phyloP scores from a whole-genome alignment of 1,140 invertebrate genomes.

The Triops cancriformis region DNA sequence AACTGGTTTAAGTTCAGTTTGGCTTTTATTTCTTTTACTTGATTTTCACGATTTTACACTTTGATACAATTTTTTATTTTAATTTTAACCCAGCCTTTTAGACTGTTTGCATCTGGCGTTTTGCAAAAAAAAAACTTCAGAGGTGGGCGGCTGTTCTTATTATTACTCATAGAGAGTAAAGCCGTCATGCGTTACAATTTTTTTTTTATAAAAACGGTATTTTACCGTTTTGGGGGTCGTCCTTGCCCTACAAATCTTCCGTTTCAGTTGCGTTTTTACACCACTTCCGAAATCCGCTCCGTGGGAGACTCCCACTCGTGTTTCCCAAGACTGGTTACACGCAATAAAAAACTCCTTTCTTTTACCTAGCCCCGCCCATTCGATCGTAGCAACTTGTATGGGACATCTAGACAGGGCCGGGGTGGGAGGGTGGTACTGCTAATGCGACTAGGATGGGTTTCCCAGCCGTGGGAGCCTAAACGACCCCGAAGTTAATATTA shows the following conservation, averaged over 20 bases:
- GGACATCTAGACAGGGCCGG: no score
- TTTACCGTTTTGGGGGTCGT: background rate
- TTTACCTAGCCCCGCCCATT: background rate
- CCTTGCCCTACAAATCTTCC: slow-evolving; percentile 1
- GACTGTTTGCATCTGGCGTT: no score
- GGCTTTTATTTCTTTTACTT: no score
- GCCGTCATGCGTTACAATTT: no score
- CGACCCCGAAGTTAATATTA: background rate
- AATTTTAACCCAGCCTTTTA: no score
- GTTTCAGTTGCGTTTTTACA: background rate
- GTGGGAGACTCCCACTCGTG: background rate
- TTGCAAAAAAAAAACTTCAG: no score
- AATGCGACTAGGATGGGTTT: background rate
- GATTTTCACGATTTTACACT: no score
- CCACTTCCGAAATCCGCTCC: background rate
- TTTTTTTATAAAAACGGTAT: background rate
- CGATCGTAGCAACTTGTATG: background rate
- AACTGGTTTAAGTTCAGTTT: no score
- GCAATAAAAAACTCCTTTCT: background rate
- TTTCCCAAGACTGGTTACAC: background rate
- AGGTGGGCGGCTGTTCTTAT: no score
- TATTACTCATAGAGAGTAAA: no score
- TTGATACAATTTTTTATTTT: no score
- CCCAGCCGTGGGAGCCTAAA: background rate
- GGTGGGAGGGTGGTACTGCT: background rate